phyloP scores from a whole-genome alignment of 2,113 vertebrate species.

The Marmota monax region DNA sequence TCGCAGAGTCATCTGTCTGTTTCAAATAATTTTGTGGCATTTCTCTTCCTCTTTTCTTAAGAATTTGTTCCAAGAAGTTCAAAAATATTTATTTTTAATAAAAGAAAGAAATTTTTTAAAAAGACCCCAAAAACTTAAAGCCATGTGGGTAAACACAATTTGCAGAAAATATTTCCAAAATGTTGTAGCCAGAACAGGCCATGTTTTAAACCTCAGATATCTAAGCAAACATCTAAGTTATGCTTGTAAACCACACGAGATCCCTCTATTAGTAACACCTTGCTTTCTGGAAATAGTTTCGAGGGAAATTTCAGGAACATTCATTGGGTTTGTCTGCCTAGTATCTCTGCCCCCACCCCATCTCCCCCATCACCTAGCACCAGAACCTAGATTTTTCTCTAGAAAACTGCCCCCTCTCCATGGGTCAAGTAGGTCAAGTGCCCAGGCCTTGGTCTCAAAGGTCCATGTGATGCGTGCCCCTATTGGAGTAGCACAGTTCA shows the following conservation, averaged over 20 bases:
- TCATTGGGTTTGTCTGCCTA: not conserved
- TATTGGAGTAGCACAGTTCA: too few relatives aligned
- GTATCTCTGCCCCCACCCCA: not conserved
- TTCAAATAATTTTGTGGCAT: conserved; percentile 71
- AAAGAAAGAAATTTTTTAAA: not conserved
- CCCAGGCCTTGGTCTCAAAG: not conserved
- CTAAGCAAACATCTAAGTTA: conserved; percentile 65
- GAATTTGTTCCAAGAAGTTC: conserved; percentile 68
- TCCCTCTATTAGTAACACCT: conserved; percentile 13
- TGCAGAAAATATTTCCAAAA: conserved; percentile 73
- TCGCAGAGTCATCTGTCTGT: conserved; percentile 63
- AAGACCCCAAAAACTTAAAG: conserved; percentile 65
- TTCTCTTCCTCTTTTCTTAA: conserved; percentile 76
- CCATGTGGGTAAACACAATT: conserved; percentile 62
- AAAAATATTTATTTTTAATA: not conserved
- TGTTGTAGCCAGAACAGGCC: conserved; percentile 39
- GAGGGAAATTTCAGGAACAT: not conserved
- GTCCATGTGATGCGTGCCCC: not conserved
- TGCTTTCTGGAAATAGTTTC: conserved; percentile 31
- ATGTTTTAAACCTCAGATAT: conserved; percentile 58
- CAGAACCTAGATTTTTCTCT: not conserved
- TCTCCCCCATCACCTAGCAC: not conserved
- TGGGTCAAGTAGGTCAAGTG: not conserved
- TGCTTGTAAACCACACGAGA: conserved; percentile 8
- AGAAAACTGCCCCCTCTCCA: not conserved